phyloP scores from a whole-genome alignment of 2,113 vertebrate genomes.

The Pungitius pungitius region DNA sequence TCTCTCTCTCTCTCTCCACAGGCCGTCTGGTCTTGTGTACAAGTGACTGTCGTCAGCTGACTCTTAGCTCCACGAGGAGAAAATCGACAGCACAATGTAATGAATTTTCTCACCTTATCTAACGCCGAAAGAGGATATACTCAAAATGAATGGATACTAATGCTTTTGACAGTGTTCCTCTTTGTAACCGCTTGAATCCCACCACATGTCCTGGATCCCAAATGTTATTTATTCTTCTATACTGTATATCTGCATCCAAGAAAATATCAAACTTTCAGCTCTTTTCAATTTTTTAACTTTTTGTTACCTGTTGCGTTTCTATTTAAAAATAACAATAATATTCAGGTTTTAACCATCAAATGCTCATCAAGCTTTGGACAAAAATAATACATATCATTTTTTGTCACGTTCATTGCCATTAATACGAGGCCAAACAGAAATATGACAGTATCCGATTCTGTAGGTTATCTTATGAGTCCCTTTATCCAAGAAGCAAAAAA shows the following conservation, averaged over 20 bases:
- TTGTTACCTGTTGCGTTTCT: constrained; percentile 67
- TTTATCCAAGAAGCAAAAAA: constrained; percentile 54
- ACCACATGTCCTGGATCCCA: constrained; percentile 45
- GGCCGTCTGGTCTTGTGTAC: constrained; percentile 21
- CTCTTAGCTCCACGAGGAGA: constrained; percentile 43
- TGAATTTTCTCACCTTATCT: constrained; percentile 39
- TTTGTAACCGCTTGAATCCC: constrained; percentile 55
- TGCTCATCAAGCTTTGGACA: constrained; percentile 41
- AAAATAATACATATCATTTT: constrained; percentile 1
- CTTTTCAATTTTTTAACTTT: constrained; percentile 44
- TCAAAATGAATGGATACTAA: constrained; percentile 58
- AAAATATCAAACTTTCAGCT: constrained; percentile 51
- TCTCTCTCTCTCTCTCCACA: constrained; percentile 60
- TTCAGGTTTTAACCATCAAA: constrained; percentile 67
- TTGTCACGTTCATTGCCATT: constrained; percentile 9
- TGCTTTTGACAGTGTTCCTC: constrained; percentile 58
- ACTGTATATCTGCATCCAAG: constrained; percentile 56
- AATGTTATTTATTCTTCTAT: constrained; percentile 68
- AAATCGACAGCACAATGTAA: constrained; percentile 61
- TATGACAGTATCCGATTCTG: constrained; percentile 27
- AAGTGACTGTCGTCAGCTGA: constrained; percentile 17
- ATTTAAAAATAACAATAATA: constrained; percentile 50
- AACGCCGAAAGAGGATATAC: constrained; percentile 50
- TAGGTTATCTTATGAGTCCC: constrained; percentile 33
- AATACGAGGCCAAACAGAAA: constrained; percentile 60